A percentile compares a stretch with the other conserved stretches of the same genome.
Conservation (phyloP, 2,113 vertebrate genomes). For the Seriola aureovittata region DNA sequence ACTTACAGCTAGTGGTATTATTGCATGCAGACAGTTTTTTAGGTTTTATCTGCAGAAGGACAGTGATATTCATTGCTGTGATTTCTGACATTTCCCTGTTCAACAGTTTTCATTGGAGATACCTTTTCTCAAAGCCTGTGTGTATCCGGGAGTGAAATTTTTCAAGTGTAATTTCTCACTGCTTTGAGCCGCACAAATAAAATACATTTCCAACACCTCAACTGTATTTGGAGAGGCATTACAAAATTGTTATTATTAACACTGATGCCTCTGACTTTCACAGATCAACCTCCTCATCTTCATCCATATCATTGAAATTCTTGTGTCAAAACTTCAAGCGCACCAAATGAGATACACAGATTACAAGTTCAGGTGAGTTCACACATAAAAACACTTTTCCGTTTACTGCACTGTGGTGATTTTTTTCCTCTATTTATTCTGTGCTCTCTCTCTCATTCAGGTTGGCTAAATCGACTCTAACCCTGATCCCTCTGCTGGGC, state of each 20-base stretch:
- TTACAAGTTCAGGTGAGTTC: slow-evolving; percentile 92
- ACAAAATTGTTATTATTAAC: background rate
- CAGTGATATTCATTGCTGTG: background rate
- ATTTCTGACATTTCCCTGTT: background rate
- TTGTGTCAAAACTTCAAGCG: slow-evolving; percentile 92
- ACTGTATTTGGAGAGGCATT: background rate
- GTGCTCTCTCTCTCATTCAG: slow-evolving; percentile 72
- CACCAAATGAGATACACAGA: slow-evolving; percentile 95
- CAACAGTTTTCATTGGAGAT: background rate
- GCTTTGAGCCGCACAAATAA: background rate
- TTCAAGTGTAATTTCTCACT: background rate
- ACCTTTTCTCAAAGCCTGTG: background rate
- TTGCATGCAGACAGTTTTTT: too few relatives aligned
- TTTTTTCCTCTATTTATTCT: background rate
- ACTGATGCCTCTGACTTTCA: slow-evolving; percentile 3
- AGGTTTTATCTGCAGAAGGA: background rate
- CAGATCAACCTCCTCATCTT: slow-evolving; percentile 98
- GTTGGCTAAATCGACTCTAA: slow-evolving; percentile 96
- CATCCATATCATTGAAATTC: slow-evolving; percentile 92
- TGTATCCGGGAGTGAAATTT: background rate
- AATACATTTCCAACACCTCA: background rate
- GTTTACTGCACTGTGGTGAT: fast-evolving
- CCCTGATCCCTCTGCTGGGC: slow-evolving; percentile 94
- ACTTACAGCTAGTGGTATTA: too few relatives aligned
- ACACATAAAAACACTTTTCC: background rate